A percentile compares a stretch with the other conserved stretches of the same genome.
Evolutionary conservation across 1,140 invertebrate genomes (phyloP).

Genomic region (Lepidurus arcticus): DNA sequence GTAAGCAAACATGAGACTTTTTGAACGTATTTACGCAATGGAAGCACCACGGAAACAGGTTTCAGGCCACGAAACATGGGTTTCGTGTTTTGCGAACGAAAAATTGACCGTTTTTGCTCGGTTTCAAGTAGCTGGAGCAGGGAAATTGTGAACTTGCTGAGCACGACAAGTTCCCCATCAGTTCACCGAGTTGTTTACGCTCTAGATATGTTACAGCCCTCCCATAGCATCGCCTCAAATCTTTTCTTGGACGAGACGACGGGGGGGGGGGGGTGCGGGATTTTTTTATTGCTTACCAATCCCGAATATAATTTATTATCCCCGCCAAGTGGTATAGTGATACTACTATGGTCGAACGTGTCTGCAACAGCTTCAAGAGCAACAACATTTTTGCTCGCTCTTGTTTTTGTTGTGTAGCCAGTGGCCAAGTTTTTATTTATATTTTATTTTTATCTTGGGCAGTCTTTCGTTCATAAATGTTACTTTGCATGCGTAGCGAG

Average conservation of each 20-base stretch:
- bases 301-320: conserved; percentile 15
- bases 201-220: neutral
- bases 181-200: neutral
- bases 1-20: too few species aligned
- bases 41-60: too few species aligned
- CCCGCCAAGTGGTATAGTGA: neutral
- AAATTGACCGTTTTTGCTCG: neutral
- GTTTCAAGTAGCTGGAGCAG: neutral
- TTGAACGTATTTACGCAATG: too few species aligned
- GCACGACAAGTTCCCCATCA: neutral
- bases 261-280: neutral
- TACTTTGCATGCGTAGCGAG: neutral
- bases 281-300: conserved; percentile 22
- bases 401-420: neutral
- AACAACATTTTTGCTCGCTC: neutral
- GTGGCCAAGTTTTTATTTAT: neutral
- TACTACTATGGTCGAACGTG: neutral
- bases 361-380: neutral
- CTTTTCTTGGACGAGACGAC: neutral
- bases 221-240: neutral
- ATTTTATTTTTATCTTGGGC: neutral
- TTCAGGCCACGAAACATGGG: too few species aligned
- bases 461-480: neutral
- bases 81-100: too few species aligned
- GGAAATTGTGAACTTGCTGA: neutral